Evolutionary conservation across 2,797 vertebrate species (phyloP), one percentile per base, ranked within the genome.

Genomic region (Petrocephalus schoutedeni): DNA sequence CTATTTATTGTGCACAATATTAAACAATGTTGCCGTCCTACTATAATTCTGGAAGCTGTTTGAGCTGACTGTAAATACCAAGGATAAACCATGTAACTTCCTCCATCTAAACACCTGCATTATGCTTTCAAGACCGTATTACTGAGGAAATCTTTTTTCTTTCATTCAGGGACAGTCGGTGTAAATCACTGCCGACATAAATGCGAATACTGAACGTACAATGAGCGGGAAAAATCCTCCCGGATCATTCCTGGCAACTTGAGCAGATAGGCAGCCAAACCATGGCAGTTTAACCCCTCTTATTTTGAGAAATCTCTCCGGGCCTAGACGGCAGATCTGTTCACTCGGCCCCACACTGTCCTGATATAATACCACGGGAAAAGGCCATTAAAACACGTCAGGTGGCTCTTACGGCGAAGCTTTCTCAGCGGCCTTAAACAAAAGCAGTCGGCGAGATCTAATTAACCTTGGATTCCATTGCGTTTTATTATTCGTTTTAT

Each of bases 381-480:
- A 86, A 61, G 5, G 36, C 85, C 49, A 23, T 83, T 64, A 54
- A 3, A 84, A 74, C 4, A 21, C 23, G 12, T 49, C 28, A n/a
- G 71, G 88, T 59, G 82, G 82, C n/a, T 87, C 14, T 28, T 64
- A 87, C 9, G 56, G 19, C 32, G 28, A 21, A 23, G 59, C 51
- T 85, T 59, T 58, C 82, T 80, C 80, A 85, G 61, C 36, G 57
- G 54, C 59, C 32, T 71, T 71, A 51, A 82, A 89, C 74, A 23
- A 74, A 64, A 87, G 77, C 86, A 71, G 82, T 85, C 53, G 61
- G 53, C n/a, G 14, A 56, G 61, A 74, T 87, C 86, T 86, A 89
- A 89, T 89, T 85, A 89, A 89, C 88, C 88, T 87, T 89, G 59
- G 19, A 51, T 85, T 61, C 80, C 80, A 74, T 77, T 89, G 45